Base-by-base conservation (phyloP, 2,888 invertebrate genomes). In the Tetragnatha montana region DNA sequence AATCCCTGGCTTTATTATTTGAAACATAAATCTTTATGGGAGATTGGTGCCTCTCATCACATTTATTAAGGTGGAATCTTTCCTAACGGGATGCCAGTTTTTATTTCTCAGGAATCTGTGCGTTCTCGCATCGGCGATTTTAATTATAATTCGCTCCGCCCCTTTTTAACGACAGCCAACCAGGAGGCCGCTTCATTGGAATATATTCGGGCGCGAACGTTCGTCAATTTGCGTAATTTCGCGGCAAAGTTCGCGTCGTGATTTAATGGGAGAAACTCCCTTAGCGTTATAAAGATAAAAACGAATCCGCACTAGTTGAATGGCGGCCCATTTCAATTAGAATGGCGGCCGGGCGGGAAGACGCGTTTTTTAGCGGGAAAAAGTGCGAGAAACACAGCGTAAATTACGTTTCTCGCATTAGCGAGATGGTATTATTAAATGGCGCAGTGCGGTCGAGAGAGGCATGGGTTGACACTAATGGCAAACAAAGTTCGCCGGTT, bases 21-120 rank as follows among this genome's bases (percentile, higher is more conserved):
- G 17, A 68, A 70, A 78, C 70, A 85, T 85, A 86, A 86, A 79
- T 86, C 85, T 69, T 86, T 51, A 86, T 73, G 85, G 60, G 79
- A 79, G 69, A 74, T 86, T 79, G 35, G 60, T 60, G 79, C 60
- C 79, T 86, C 79, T 51, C n/a, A 60, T 70, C 2, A 78, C 17
- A 69, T 70, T 75, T 81, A 69, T 47, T 35, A 75, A 75, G 50
- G 82, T 8, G 69, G 50, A 85, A 70, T 69, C 75, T 50, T 19
- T 17, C 22, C 47, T 78, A 84, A 84, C 84, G 84, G 49, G 49
- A 47, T 22, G 84, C 69, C 22, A 22, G 81, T 22, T 19, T 81
- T 74, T 74, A 82, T 82, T 74, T 82, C 73, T 71, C 22, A 21
- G 73, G 76, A 50, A 78, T 35, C 51, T 60, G 60, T 71, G 35